These are phyloP conservation scores for Nibea albiflora DNA, from an alignment of 2,113 vertebrate genomes.

Conservation along the genomic window DNA sequence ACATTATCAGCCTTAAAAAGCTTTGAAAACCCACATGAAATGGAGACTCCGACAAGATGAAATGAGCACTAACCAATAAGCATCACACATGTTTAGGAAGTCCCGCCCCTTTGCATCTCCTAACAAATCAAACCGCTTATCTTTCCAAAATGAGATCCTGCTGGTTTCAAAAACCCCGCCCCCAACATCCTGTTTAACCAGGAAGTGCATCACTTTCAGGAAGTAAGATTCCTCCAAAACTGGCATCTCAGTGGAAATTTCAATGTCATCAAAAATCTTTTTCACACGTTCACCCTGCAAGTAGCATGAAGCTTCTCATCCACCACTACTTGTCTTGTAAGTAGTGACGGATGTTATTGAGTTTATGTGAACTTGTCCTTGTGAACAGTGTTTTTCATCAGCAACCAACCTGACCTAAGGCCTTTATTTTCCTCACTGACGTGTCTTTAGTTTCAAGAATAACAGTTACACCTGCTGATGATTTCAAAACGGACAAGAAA, in stretches of 20 bases:
- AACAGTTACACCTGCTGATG: constrained; percentile 50
- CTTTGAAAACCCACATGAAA: background rate
- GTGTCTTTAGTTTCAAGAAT: constrained; percentile 21
- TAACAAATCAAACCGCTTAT: background rate
- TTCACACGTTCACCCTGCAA: background rate
- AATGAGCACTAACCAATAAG: background rate
- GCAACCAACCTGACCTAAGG: background rate
- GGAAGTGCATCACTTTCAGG: constrained; percentile 33
- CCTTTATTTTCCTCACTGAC: background rate
- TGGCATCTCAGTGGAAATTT: background rate
- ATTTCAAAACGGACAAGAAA: constrained; percentile 56
- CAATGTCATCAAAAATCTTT: background rate
- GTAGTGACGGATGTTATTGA: background rate
- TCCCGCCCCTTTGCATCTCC: background rate
- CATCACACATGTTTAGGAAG: background rate
- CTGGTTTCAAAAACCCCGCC: background rate
- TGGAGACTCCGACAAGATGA: background rate
- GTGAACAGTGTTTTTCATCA: constrained; percentile 29
- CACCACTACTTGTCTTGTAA: background rate
- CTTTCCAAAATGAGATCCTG: background rate
- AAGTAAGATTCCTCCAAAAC: background rate
- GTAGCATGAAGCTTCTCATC: background rate
- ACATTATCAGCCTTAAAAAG: background rate
- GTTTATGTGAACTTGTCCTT: constrained; percentile 15
- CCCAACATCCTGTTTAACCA: constrained; percentile 16